These are phyloP conservation scores for Aurelia coerulea DNA, from an alignment of 30 jellyfish, hydroid and myxozoan species.

Conservation along the genomic window DNA sequence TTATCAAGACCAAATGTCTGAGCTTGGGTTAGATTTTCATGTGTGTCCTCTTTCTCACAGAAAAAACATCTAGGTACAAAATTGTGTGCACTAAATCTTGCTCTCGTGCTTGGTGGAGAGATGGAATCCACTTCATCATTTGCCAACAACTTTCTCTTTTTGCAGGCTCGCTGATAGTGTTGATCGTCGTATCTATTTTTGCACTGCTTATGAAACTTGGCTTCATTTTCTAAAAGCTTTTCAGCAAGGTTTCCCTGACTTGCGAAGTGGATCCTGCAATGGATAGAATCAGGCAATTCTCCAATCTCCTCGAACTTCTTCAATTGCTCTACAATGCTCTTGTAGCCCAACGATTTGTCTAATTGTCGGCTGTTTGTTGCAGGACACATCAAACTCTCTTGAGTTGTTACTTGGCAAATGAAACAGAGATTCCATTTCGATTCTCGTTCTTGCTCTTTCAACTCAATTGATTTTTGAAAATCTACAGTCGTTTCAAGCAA, in stretches of 20 bases:
- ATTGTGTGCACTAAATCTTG: slow-evolving; percentile 8
- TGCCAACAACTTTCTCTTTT: background rate
- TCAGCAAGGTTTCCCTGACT: background rate
- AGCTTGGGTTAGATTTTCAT: slow-evolving; percentile 3
- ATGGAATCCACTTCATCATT: background rate
- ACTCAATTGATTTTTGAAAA: background rate
- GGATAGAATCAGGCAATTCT: background rate
- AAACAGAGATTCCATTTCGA: background rate
- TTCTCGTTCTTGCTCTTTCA: background rate
- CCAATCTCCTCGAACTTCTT: slow-evolving; percentile 14
- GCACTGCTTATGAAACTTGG: slow-evolving; percentile 9
- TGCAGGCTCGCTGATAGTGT: background rate
- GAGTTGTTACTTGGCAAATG: no score
- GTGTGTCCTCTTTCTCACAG: background rate
- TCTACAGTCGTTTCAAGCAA: slow-evolving; percentile 7
- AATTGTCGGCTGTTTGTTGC: background rate
- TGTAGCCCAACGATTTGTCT: background rate
- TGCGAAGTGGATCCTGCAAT: background rate
- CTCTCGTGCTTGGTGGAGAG: slow-evolving; percentile 17
- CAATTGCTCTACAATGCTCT: slow-evolving; percentile 14
- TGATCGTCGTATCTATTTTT: slow-evolving; percentile 16
- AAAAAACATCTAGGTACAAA: background rate
- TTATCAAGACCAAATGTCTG: slow-evolving; percentile 19
- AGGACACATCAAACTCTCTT: background rate
- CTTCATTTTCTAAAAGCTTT: slow-evolving; percentile 4